A percentile compares a stretch with the other conserved stretches of the same genome.
phyloP scores from a whole-genome alignment of 2,113 vertebrate species.

The Toxotes chatareus region DNA sequence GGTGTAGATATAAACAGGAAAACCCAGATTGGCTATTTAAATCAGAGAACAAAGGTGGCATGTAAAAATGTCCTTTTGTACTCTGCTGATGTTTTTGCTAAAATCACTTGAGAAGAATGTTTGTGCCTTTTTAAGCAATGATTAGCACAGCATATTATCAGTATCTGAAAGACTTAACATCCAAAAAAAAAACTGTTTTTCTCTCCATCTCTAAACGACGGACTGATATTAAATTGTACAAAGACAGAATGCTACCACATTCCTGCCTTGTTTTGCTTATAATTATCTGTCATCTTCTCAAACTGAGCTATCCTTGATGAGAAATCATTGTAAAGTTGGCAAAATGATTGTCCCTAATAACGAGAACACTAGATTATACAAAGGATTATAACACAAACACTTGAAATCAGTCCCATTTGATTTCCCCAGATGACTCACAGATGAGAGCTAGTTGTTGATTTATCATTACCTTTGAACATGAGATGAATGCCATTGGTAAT shows the following conservation, averaged over 20 bases:
- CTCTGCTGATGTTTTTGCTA: background rate
- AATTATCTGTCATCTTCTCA: constrained; percentile 8
- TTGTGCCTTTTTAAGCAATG: background rate
- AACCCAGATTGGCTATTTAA: background rate
- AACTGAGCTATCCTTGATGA: constrained; percentile 9
- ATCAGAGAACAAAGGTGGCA: background rate
- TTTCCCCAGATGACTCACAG: constrained; percentile 19
- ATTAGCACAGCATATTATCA: background rate
- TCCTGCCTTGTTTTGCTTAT: background rate
- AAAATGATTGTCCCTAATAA: background rate
- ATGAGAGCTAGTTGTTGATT: background rate
- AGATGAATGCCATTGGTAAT: background rate
- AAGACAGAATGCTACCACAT: background rate
- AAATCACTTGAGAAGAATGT: background rate
- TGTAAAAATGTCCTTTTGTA: background rate
- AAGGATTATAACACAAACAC: background rate
- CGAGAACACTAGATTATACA: background rate
- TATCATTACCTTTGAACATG: background rate
- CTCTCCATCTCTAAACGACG: background rate
- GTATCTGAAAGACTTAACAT: background rate
- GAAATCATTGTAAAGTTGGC: background rate
- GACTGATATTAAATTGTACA: background rate
- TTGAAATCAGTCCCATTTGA: constrained; percentile 22
- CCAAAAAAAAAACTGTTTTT: background rate
- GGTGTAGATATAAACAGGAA: background rate